Evolutionary conservation across 2,797 vertebrate species (phyloP).

Genomic region (Myotis pilosus): DNA sequence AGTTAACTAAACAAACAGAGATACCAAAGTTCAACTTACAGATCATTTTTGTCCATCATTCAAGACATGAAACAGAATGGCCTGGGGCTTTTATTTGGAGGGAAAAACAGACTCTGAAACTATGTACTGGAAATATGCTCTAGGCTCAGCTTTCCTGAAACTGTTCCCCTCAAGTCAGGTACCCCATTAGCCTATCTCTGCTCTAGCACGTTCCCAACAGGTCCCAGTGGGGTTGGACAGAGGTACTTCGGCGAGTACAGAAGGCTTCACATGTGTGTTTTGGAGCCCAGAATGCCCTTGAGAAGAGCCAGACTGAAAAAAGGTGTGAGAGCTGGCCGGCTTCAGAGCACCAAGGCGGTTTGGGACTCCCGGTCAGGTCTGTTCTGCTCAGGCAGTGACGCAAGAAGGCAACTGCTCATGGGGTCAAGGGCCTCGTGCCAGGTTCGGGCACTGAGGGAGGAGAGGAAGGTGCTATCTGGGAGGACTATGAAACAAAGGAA

Average conservation of each 20-base stretch:
- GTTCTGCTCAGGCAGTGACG: slow-evolving; percentile 64
- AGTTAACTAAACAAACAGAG: slow-evolving; percentile 36
- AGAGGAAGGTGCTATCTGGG: slow-evolving; percentile 51
- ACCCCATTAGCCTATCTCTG: neutral
- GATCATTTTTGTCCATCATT: slow-evolving; percentile 64
- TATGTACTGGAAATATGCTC: slow-evolving; percentile 50
- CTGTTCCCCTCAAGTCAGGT: neutral
- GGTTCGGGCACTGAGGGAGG: slow-evolving; percentile 41
- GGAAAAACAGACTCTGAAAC: slow-evolving; percentile 64
- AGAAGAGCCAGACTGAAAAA: slow-evolving; percentile 72
- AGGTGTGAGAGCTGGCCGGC: slow-evolving; percentile 72
- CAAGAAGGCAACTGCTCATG: slow-evolving; percentile 54
- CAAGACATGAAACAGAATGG: slow-evolving; percentile 65
- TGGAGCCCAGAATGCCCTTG: slow-evolving; percentile 69
- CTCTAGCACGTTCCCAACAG: neutral
- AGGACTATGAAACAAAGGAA: slow-evolving; percentile 79
- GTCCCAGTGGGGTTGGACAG: slow-evolving; percentile 34
- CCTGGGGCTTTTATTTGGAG: slow-evolving; percentile 21
- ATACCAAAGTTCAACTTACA: slow-evolving; percentile 13
- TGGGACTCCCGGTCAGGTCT: slow-evolving; percentile 52
- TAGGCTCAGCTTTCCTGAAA: slow-evolving; percentile 65
- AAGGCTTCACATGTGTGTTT: slow-evolving; percentile 51
- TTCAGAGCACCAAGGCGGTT: slow-evolving; percentile 79
- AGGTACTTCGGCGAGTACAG: slow-evolving; percentile 33
- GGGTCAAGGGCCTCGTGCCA: slow-evolving; percentile 30